Evolutionary conservation across 2,888 invertebrate genomes (phyloP).

Genomic region (Pyrocoelia pectoralis): DNA sequence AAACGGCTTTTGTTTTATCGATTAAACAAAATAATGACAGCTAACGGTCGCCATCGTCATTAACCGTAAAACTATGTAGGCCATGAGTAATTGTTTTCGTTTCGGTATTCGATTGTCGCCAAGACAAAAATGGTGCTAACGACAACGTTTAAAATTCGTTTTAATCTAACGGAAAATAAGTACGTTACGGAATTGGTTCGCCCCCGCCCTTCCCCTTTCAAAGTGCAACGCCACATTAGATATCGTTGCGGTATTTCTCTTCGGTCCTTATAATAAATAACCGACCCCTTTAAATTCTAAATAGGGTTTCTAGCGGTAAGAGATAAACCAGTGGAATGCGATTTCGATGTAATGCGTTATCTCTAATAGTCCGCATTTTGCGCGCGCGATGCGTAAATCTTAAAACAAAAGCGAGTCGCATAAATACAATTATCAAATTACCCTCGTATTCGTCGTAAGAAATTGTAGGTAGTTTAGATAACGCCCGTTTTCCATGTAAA

Average conservation of each 20-base stretch:
- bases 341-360: conserved; percentile 30
- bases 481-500: no score
- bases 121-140: no score
- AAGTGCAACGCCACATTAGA: no score
- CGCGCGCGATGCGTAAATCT: neutral
- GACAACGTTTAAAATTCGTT: no score
- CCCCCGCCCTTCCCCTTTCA: no score
- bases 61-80: neutral
- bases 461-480: no score
- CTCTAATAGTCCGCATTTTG: conserved; percentile 23
- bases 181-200: no score
- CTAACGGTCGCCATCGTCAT: neutral
- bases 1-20: no score
- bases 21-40: neutral
- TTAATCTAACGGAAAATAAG: no score
- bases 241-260: neutral
- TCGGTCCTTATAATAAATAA: conserved; percentile 5
- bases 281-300: conserved; percentile 10
- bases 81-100: conserved; percentile 4
- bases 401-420: no score
- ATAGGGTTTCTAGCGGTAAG: conserved; percentile 21
- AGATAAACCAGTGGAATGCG: conserved; percentile 29
- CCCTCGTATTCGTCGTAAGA: no score
- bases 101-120: neutral
- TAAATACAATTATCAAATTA: no score